phyloP scores from a whole-genome alignment of 2,888 invertebrate species.

The Scaeva pyrastri region DNA sequence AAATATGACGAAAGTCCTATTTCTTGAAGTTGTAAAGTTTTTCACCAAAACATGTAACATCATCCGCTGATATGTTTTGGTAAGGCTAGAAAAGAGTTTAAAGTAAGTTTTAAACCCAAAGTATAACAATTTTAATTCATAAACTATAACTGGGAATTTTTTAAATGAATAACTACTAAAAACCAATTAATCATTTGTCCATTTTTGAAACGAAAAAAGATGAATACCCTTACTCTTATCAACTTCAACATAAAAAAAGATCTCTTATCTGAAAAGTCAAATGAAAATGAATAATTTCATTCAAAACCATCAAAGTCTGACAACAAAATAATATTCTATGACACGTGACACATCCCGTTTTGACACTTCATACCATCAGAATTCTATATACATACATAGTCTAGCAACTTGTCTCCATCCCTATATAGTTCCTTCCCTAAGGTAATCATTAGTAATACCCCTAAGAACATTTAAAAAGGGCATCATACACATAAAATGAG shows the following conservation, averaged over 20 bases:
- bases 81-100: too few relatives aligned
- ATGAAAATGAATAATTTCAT: conserved; percentile 70
- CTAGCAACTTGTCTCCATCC: conserved; percentile 55
- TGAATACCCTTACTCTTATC: conserved; percentile 7
- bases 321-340: conserved; percentile 22
- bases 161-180: neutral
- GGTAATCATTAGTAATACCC: conserved; percentile 44
- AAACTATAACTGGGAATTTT: too few relatives aligned
- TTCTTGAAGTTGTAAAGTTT: too few relatives aligned
- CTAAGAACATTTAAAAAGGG: conserved; percentile 1
- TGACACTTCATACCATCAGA: conserved; percentile 44
- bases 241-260: neutral
- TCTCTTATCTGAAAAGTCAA: conserved; percentile 35
- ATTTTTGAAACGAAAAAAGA: neutral
- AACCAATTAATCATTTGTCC: conserved; percentile 58
- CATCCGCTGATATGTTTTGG: too few relatives aligned
- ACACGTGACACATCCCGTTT: conserved; percentile 63
- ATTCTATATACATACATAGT: neutral
- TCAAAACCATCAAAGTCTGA: conserved; percentile 39
- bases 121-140: too few relatives aligned
- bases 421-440: conserved; percentile 13
- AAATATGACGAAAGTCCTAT: too few relatives aligned
- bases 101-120: too few relatives aligned
- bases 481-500: neutral
- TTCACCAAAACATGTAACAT: too few relatives aligned